These are phyloP conservation scores for Mixornis gularis DNA, from an alignment of 2,113 vertebrate species.

Conservation along the genomic window DNA sequence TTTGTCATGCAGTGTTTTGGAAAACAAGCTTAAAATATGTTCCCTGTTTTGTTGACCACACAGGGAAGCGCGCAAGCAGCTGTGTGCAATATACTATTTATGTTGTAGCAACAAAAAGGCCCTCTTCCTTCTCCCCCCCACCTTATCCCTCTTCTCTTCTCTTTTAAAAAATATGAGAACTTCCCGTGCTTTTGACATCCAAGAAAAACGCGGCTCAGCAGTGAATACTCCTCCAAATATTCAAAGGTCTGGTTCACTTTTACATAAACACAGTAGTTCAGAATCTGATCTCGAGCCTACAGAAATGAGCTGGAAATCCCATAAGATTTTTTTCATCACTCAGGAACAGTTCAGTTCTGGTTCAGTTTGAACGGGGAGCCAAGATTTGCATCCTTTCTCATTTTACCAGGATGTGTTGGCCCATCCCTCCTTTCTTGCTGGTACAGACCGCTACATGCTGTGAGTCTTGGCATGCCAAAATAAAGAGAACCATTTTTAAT, in stretches of 20 bases:
- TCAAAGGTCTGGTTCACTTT: slow-evolving; percentile 56
- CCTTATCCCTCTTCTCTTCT: background rate
- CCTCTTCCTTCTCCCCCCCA: background rate
- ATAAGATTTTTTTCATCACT: slow-evolving; percentile 47
- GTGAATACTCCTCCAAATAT: slow-evolving; percentile 50
- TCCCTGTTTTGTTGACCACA: slow-evolving; percentile 60
- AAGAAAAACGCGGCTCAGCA: slow-evolving; percentile 36
- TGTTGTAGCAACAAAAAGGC: slow-evolving; percentile 12
- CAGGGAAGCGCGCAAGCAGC: slow-evolving; percentile 41
- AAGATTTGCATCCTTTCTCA: slow-evolving; percentile 53
- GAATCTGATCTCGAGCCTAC: slow-evolving; percentile 52
- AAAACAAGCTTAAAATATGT: slow-evolving; percentile 62
- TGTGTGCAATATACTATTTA: slow-evolving; percentile 19
- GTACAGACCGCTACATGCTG: slow-evolving; percentile 58
- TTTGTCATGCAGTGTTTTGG: slow-evolving; percentile 49
- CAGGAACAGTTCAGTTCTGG: slow-evolving; percentile 55
- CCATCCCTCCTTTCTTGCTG: slow-evolving; percentile 56
- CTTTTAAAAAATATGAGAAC: slow-evolving; percentile 24
- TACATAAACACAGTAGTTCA: slow-evolving; percentile 55
- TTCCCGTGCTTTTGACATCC: slow-evolving; percentile 33
- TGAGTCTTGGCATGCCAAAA: slow-evolving; percentile 55
- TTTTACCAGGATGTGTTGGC: slow-evolving; percentile 62
- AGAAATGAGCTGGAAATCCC: slow-evolving; percentile 60
- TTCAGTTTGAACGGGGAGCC: slow-evolving; percentile 46
- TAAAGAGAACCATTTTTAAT: slow-evolving; percentile 56